Evolutionary conservation across 2,113 vertebrate species (phyloP).

Genomic region (Rousettus leschenaultii): DNA sequence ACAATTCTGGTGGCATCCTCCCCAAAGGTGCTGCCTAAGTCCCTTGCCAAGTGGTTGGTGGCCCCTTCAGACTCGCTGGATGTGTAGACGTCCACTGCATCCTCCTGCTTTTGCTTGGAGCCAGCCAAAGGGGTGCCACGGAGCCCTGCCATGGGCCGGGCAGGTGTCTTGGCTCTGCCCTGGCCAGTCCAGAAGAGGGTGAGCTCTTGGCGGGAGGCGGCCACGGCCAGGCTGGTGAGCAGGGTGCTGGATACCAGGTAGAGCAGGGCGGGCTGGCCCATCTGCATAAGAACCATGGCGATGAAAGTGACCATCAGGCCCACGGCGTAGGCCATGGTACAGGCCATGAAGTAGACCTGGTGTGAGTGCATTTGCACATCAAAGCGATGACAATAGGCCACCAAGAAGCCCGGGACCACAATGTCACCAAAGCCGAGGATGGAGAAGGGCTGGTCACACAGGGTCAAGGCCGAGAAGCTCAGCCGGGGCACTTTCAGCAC

Average conservation of each 20-base stretch:
- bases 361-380: conserved; percentile 83
- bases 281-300: conserved; percentile 86
- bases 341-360: conserved; percentile 87
- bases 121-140: rapidly evolving
- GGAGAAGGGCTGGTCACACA: conserved; percentile 86
- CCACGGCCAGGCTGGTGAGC: conserved; percentile 86
- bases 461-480: conserved; percentile 81
- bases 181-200: conserved; percentile 87
- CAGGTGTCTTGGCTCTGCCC: conserved; percentile 77
- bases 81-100: rapidly evolving
- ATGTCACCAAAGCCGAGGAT: conserved; percentile 88
- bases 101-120: background rate
- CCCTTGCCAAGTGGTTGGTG: background rate
- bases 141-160: conserved; percentile 65
- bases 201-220: conserved; percentile 85
- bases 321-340: conserved; percentile 84
- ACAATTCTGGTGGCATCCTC: background rate
- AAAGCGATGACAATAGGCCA: conserved; percentile 88
- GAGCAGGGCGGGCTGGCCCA: conserved; percentile 89
- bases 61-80: background rate
- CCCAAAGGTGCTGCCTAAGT: background rate
- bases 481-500: conserved; percentile 87
- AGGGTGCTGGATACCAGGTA: conserved; percentile 90
- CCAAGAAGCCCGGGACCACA: conserved; percentile 87
- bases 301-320: conserved; percentile 87